phyloP scores from a whole-genome alignment of 2,113 vertebrate species.

The Limnothrissa miodon region DNA sequence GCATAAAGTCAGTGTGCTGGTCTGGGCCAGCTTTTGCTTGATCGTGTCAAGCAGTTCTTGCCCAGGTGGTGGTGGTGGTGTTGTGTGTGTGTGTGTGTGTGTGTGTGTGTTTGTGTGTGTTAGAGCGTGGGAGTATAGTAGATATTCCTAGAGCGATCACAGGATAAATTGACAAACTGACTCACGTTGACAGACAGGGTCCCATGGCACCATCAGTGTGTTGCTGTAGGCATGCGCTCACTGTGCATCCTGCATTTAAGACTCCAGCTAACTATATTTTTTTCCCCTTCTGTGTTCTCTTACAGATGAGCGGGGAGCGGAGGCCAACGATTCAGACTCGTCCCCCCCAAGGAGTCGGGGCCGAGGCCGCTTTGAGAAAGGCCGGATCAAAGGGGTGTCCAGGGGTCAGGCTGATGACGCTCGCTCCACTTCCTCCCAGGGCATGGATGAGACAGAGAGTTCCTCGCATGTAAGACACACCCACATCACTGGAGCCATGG shows the following conservation, averaged over 20 bases:
- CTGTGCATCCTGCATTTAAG: background rate
- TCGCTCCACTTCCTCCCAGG: conserved; percentile 92
- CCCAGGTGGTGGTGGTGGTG: too few species aligned
- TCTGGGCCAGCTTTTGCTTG: background rate
- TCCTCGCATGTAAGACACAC: conserved; percentile 86
- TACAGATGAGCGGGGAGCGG: conserved; percentile 83
- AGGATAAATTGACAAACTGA: background rate
- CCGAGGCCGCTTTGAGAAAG: conserved; percentile 88
- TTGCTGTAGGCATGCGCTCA: background rate
- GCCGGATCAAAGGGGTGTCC: conserved; percentile 79
- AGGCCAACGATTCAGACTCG: conserved; percentile 86
- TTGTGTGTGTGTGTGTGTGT: too few species aligned
- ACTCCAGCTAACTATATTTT: background rate
- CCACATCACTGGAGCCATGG: background rate
- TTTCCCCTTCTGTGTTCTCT: background rate
- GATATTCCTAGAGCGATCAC: background rate
- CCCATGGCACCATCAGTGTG: background rate
- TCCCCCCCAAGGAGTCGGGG: conserved; percentile 87
- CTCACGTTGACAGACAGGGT: too few species aligned
- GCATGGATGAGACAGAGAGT: conserved; percentile 90
- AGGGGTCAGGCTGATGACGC: conserved; percentile 89
- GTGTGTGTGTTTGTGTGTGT: too few species aligned
- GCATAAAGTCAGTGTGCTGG: background rate
- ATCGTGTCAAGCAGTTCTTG: background rate
- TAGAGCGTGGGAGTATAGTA: too few species aligned